Percentiles rank a stretch among this genome's conserved stretches.
phyloP scores from a whole-genome alignment of 2,888 invertebrate species.

The Trichogramma evanescens region DNA sequence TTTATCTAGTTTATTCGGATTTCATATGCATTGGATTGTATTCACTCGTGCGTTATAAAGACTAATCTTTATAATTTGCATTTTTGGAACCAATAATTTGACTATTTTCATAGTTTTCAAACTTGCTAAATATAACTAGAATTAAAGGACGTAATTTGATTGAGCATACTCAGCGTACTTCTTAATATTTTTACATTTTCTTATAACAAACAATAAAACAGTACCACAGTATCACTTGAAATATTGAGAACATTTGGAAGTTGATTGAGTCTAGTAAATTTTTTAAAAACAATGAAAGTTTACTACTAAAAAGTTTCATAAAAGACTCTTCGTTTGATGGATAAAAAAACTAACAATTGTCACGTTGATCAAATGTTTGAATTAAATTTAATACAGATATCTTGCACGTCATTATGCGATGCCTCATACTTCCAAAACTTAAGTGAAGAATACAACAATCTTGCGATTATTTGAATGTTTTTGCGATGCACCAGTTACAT shows the following conservation, averaged over 20 bases:
- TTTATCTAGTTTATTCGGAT: constrained; percentile 5
- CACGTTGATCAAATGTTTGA: no score
- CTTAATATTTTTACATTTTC: background rate
- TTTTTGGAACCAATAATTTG: constrained; percentile 6
- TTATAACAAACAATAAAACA: no score
- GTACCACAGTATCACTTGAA: no score
- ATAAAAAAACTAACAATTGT: no score
- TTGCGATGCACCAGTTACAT: no score
- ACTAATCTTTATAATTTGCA: constrained; percentile 6
- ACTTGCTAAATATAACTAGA: background rate
- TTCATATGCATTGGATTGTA: background rate
- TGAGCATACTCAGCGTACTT: background rate
- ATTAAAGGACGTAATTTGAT: background rate
- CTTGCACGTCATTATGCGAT: no score
- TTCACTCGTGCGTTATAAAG: constrained; percentile 4
- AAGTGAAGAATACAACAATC: no score
- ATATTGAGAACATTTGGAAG: no score
- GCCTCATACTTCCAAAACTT: no score
- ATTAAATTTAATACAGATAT: no score
- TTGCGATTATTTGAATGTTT: no score
- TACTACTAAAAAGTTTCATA: background rate
- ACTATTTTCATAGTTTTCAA: no score
- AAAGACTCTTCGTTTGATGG: background rate
- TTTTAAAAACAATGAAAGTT: background rate
- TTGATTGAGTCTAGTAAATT: background rate